Conservation (phyloP, 1,140 invertebrate species). For the Arion vulgaris region DNA sequence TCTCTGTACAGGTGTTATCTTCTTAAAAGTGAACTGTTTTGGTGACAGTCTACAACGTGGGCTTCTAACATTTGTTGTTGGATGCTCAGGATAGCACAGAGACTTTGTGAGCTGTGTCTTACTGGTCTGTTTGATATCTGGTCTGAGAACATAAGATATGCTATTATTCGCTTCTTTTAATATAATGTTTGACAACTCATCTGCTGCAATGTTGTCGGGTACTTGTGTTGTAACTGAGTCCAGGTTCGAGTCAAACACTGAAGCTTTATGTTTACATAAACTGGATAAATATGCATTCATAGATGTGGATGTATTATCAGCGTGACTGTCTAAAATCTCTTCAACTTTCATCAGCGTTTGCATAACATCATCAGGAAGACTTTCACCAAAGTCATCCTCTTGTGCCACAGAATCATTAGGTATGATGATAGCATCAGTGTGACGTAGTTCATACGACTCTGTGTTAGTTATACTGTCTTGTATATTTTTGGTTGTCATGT, state of each 20-base stretch:
- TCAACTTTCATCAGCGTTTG: conserved; percentile 9
- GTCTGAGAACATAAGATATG: neutral
- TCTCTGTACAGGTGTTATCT: neutral
- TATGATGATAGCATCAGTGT: too few species aligned
- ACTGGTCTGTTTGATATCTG: neutral
- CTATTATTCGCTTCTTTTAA: too few species aligned
- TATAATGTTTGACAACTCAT: neutral
- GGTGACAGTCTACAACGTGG: neutral
- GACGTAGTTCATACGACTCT: too few species aligned
- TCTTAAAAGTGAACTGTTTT: neutral
- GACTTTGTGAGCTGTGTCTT: neutral
- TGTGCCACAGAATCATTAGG: neutral
- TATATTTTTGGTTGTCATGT: too few species aligned
- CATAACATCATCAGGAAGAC: conserved; percentile 11
- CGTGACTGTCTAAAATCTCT: conserved; percentile 32
- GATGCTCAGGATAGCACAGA: neutral
- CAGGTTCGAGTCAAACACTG: too few species aligned
- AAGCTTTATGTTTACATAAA: neutral
- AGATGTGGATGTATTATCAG: neutral
- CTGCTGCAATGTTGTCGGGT: neutral
- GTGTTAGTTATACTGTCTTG: too few species aligned
- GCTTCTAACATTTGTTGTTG: neutral
- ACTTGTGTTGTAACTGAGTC: neutral
- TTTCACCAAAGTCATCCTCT: neutral
- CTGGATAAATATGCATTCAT: neutral